Conservation (phyloP, 2,113 vertebrate species). For the Tragelaphus strepsiceros region DNA sequence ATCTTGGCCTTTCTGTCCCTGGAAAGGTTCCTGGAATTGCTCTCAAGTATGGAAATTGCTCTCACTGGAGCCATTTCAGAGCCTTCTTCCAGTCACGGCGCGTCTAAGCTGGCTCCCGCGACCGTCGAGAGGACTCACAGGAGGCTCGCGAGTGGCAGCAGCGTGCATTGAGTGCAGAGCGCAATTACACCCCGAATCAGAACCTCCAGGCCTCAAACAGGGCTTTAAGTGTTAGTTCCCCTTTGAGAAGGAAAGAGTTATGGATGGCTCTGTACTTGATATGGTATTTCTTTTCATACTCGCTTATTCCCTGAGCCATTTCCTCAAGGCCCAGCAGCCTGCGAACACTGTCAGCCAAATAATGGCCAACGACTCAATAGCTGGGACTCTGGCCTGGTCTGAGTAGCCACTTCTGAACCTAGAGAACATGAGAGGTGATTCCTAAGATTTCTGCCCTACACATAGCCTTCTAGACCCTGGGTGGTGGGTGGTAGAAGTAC, state of each 20-base stretch:
- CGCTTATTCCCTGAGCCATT: not conserved
- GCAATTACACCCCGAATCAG: not conserved
- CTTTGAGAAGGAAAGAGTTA: not conserved
- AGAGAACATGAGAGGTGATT: not conserved
- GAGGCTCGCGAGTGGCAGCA: not conserved
- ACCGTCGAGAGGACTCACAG: not conserved
- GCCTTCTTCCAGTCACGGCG: not conserved
- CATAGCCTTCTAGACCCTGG: not conserved
- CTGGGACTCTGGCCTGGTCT: not conserved
- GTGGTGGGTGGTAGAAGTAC: not conserved
- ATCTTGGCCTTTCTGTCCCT: conserved; percentile 5
- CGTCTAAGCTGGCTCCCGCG: not conserved
- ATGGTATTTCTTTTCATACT: not conserved
- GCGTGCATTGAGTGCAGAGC: not conserved
- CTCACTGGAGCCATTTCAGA: not conserved
- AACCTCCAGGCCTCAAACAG: not conserved
- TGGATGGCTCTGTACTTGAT: not conserved
- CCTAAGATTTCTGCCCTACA: not conserved
- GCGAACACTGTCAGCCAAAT: not conserved
- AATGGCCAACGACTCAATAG: fast-evolving
- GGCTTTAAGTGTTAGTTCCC: not conserved
- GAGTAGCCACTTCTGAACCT: not conserved
- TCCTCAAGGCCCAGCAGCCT: not conserved
- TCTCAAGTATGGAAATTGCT: not conserved
- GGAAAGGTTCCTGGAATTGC: not conserved